Percentiles rank a stretch among this genome's conserved stretches.
Conservation (phyloP, 2,888 invertebrate species). For the Venusia cambrica region DNA sequence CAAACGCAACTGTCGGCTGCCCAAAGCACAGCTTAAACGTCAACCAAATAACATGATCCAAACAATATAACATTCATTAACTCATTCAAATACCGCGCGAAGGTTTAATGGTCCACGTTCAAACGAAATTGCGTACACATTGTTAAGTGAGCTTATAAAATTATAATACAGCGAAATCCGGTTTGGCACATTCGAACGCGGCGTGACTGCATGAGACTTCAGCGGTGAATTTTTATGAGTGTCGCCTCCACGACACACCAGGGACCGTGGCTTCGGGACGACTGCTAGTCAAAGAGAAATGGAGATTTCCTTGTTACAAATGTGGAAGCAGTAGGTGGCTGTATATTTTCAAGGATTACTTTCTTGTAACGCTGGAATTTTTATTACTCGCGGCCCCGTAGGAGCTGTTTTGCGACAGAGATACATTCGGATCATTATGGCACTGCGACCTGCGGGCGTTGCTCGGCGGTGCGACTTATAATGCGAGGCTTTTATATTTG, state of each 20-base stretch:
- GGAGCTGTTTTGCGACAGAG: conserved; percentile 66
- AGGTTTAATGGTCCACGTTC: conserved; percentile 32
- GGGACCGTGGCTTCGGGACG: conserved; percentile 73
- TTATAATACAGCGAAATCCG: conserved; percentile 53
- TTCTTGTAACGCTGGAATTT: conserved; percentile 69
- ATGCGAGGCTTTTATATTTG: background rate
- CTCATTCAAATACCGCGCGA: conserved; percentile 10
- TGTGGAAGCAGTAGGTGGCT: conserved; percentile 70
- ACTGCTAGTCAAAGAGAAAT: conserved; percentile 77
- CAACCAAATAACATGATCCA: conserved; percentile 5
- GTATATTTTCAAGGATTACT: conserved; percentile 76
- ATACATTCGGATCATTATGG: conserved; percentile 67
- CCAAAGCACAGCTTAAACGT: conserved; percentile 5
- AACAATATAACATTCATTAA: too few species aligned
- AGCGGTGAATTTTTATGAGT: conserved; percentile 75
- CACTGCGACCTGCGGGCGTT: conserved; percentile 37
- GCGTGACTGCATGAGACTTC: conserved; percentile 50
- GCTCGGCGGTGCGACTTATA: background rate
- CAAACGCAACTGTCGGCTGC: conserved; percentile 3
- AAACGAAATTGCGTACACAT: conserved; percentile 30
- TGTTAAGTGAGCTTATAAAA: conserved; percentile 44
- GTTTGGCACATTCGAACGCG: conserved; percentile 42
- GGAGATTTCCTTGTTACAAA: conserved; percentile 77
- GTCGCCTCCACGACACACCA: conserved; percentile 68
- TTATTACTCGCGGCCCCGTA: conserved; percentile 65